These are phyloP conservation scores for Tetragonisca angustula DNA, from an alignment of 2,888 invertebrate species.

Conservation along the genomic window DNA sequence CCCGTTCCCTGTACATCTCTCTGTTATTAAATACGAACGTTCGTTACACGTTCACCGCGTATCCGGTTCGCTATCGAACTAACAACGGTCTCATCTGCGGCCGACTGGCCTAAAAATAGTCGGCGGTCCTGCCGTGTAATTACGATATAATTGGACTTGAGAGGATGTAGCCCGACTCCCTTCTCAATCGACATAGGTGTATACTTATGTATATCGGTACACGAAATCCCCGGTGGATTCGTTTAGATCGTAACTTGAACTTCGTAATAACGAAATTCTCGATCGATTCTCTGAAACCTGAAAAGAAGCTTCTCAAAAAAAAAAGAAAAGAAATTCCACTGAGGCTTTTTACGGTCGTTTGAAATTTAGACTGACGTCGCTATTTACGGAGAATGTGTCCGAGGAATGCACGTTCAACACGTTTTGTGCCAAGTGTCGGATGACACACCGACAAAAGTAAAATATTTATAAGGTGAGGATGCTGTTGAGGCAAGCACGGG, in stretches of 20 bases:
- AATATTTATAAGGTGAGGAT: too few species aligned
- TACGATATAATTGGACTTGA: constrained; percentile 45
- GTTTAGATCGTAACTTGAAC: constrained; percentile 41
- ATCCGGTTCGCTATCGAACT: constrained; percentile 66
- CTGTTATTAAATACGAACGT: constrained; percentile 61
- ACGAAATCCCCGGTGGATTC: constrained; percentile 14
- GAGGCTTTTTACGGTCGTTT: constrained; percentile 22
- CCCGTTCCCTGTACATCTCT: constrained; percentile 13
- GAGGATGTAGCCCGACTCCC: constrained; percentile 48
- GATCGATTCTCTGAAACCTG: constrained; percentile 22
- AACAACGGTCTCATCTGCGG: constrained; percentile 64
- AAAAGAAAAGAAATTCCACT: not conserved
- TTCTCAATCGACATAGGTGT: constrained; percentile 31
- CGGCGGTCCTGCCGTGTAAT: constrained; percentile 57
- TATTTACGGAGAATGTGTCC: not conserved
- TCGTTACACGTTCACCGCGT: constrained; percentile 55
- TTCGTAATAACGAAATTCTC: constrained; percentile 11
- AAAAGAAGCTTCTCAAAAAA: not conserved
- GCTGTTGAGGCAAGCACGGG: too few species aligned
- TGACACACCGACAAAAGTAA: not conserved
- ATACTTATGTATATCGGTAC: not conserved
- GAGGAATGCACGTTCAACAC: not conserved
- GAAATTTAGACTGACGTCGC: constrained; percentile 2
- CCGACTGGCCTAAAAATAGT: constrained; percentile 67
- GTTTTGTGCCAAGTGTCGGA: not conserved